Conservation (phyloP, 1,140 invertebrate species). For the Ceratosolen fusciceps region DNA sequence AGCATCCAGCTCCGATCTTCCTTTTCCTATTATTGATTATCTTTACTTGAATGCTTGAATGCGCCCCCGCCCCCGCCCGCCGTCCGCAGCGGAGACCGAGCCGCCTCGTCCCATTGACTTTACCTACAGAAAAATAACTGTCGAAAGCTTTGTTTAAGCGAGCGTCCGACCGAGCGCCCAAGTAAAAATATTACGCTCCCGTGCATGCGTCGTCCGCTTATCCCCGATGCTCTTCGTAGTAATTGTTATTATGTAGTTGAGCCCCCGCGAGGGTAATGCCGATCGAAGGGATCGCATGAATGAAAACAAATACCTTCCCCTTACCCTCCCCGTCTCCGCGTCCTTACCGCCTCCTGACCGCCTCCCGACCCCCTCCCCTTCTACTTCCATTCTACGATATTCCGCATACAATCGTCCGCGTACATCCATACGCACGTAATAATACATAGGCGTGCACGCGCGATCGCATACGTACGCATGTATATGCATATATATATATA, state of each 20-base stretch:
- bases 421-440: too few species aligned
- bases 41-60: conserved; percentile 44
- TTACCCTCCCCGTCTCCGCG: too few species aligned
- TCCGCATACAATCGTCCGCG: too few species aligned
- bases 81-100: background rate
- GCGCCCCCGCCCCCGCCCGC: background rate
- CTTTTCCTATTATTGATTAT: conserved; percentile 50
- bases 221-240: background rate
- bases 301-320: background rate
- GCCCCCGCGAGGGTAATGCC: background rate
- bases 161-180: background rate
- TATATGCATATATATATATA: too few species aligned
- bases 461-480: too few species aligned
- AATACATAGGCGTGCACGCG: too few species aligned
- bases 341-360: too few species aligned
- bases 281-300: background rate
- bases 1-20: conserved; percentile 40
- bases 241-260: background rate
- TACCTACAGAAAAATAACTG: conserved; percentile 16
- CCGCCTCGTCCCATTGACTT: conserved; percentile 48
- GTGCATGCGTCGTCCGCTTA: background rate
- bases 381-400: too few species aligned
- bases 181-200: conserved; percentile 19
- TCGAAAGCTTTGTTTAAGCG: conserved; percentile 16
- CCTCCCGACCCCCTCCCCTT: too few species aligned